These are phyloP conservation scores for Plodia interpunctella DNA, from an alignment of 1,140 invertebrate genomes.

Conservation along the genomic window DNA sequence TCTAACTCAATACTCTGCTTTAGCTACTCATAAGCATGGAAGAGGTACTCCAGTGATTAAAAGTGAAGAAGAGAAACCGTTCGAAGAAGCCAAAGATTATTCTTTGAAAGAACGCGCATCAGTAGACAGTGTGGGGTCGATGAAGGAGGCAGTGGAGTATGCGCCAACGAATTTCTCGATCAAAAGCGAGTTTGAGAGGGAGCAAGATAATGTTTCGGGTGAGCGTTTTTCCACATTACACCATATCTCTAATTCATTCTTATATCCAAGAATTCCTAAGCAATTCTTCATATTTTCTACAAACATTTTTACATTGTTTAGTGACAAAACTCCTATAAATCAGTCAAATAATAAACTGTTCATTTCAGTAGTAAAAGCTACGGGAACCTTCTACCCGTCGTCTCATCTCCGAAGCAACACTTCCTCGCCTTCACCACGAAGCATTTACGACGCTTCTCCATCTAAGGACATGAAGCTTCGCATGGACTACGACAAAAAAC, in stretches of 20 bases:
- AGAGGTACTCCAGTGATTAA: constrained; percentile 64
- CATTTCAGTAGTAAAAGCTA: constrained; percentile 93
- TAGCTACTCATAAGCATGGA: constrained; percentile 71
- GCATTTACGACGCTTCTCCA: constrained; percentile 66
- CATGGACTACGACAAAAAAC: constrained; percentile 56
- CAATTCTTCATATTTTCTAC: too few species aligned
- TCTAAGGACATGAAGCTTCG: constrained; percentile 59
- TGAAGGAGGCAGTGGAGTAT: constrained; percentile 56
- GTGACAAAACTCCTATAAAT: neutral
- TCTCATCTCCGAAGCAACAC: constrained; percentile 81
- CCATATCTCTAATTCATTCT: too few species aligned
- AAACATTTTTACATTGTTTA: too few species aligned
- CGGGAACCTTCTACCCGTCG: constrained; percentile 94
- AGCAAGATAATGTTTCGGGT: constrained; percentile 72
- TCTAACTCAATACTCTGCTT: constrained; percentile 68
- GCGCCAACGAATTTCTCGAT: constrained; percentile 65
- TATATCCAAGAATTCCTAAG: too few species aligned
- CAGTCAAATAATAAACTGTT: constrained; percentile 42
- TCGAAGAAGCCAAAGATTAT: constrained; percentile 73
- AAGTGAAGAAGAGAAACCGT: constrained; percentile 62
- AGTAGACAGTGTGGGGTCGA: constrained; percentile 53
- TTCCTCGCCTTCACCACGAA: constrained; percentile 53
- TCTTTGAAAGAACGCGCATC: constrained; percentile 70
- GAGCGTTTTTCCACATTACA: constrained; percentile 36
- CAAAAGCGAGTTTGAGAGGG: constrained; percentile 69